Evolutionary conservation across 1,140 invertebrate genomes (phyloP), one percentile per base, ranked within the genome.

Genomic region (Adoxophyes honmai): DNA sequence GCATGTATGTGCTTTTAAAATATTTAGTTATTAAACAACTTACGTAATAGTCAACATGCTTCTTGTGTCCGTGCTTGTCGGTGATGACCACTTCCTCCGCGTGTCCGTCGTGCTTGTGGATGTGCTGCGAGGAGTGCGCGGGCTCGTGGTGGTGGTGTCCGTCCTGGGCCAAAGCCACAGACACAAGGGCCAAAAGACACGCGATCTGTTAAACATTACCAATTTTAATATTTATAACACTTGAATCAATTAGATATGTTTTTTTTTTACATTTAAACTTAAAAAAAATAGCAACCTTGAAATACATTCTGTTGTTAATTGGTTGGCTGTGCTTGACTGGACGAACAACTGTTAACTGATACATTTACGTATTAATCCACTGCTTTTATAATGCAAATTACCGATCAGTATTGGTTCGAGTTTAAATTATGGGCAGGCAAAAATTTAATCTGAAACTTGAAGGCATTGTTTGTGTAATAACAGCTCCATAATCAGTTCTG

Each of bases 101-200:
- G 10, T 48, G 42, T 33, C 42, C 52, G 35, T 53, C 52, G 13
- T 53, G 52, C 13, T 18, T 34, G 11, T 28, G 14, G 34, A 53
- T 53, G 16, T 53, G 52, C 8, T 53, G 52, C 9, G 52, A 53
- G 13, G 52, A 53, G 11, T 35, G 35, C n/a, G 52, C 52, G 8
- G 33, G 52, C 11, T 48, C 42, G 21, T 48, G 42, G 18, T 48
- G 42, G 11, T 48, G 21, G 42, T 48, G 42, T 10, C 28, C 42
- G 21, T 28, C 16, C 28, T 48, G 42, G 9, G 42, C 42, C 0
- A 6, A 5, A 0, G 21, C 42, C 21, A 48, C 42, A 5, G 21
- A n/a, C 8, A 48, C 18, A 8, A 21, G 16, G 11, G 16, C 42
- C n/a, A 11, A 16, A 1, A 48, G 21, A 48, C 18, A 48, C 13